phyloP scores from a whole-genome alignment of 2,797 vertebrate genomes.

The Cynopterus sphinx region DNA sequence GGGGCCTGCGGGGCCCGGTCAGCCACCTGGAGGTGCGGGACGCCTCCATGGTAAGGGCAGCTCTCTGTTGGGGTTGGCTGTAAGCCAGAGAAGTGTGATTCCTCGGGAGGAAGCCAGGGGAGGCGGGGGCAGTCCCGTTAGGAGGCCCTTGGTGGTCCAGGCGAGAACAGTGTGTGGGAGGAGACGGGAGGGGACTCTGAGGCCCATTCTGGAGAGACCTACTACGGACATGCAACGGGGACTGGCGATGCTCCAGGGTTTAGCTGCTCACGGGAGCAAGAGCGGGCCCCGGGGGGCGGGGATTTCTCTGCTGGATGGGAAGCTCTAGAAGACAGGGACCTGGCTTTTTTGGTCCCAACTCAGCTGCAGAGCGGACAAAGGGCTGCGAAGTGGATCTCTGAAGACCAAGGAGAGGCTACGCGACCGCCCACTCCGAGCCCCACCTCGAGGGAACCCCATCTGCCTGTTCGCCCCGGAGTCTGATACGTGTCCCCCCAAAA shows the following conservation, averaged over 20 bases:
- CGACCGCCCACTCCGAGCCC: no score
- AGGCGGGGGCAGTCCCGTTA: rapidly evolving
- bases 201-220: neutral
- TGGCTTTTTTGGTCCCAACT: neutral
- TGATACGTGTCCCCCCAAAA: constrained; percentile 38
- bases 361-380: neutral
- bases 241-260: rapidly evolving
- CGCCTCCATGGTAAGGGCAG: rapidly evolving
- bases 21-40: rapidly evolving
- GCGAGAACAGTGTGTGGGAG: rapidly evolving
- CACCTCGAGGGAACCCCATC: neutral
- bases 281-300: no score
- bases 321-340: neutral
- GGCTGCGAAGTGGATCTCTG: rapidly evolving
- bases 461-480: constrained; percentile 57
- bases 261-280: neutral
- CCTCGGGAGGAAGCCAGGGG: neutral
- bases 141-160: neutral
- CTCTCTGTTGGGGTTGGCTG: no score
- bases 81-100: no score
- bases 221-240: rapidly evolving
- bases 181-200: rapidly evolving
- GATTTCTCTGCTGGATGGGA: neutral
- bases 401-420: neutral
- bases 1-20: neutral